Percentiles rank a stretch among this genome's conserved stretches.
Conservation (phyloP, 2,113 vertebrate species). For the Ageneiosus marmoratus region DNA sequence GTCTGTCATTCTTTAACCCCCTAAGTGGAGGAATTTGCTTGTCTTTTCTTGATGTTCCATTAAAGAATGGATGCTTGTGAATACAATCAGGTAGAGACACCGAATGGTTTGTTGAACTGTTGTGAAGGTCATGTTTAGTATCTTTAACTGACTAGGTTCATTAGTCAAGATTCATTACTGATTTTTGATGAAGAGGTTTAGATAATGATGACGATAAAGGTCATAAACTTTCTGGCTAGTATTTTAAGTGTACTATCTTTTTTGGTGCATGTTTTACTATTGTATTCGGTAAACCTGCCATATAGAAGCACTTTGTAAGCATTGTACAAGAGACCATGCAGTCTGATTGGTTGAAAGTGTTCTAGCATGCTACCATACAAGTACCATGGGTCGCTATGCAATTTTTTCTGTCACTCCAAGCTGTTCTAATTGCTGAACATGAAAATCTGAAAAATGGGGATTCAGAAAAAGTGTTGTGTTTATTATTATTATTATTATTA, state of each 20-base stretch:
- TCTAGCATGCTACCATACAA: neutral
- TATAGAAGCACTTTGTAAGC: neutral
- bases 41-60: neutral
- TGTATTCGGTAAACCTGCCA: neutral
- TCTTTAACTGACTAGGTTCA: neutral
- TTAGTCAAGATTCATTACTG: neutral
- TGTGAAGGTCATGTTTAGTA: neutral
- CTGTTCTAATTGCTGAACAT: neutral
- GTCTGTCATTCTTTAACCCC: neutral
- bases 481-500: neutral
- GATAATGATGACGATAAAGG: neutral
- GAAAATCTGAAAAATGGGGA: neutral
- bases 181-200: neutral
- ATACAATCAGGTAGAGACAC: conserved; percentile 7
- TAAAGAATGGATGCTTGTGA: neutral
- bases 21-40: conserved; percentile 22
- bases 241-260: neutral
- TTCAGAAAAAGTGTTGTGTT: neutral
- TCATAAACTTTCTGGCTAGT: neutral
- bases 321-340: neutral
- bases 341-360: neutral
- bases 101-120: neutral
- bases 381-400: neutral
- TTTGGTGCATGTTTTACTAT: neutral
- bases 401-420: neutral